Conservation (phyloP, 92 coral and sea anemone species). For the Epizoanthus fatuus region DNA sequence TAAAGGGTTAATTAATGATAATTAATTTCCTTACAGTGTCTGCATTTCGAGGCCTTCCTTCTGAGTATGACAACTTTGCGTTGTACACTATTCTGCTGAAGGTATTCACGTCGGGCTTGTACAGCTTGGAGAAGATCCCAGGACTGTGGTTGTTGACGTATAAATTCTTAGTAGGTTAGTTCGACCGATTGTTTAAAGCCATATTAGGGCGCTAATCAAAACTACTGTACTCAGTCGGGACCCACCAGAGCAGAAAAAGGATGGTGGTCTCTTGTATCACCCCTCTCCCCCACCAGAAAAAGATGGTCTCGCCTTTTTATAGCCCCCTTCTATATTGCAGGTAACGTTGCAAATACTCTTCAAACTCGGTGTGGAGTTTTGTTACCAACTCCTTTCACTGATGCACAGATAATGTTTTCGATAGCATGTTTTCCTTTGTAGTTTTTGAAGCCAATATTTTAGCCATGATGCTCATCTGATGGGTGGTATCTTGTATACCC, state of each 20-base stretch:
- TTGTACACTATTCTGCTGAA: constrained; percentile 83
- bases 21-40: constrained; percentile 57
- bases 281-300: too few species aligned
- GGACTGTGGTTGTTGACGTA: constrained; percentile 73
- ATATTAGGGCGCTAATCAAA: background rate
- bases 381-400: too few species aligned
- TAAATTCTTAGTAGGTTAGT: constrained; percentile 66
- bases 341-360: too few species aligned
- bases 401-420: too few species aligned
- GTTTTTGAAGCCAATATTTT: too few species aligned
- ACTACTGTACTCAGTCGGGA: background rate
- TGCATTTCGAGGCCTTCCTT: constrained; percentile 81
- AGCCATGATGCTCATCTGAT: too few species aligned
- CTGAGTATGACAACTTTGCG: constrained; percentile 83
- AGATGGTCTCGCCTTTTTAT: too few species aligned
- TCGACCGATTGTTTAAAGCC: too few species aligned
- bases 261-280: background rate
- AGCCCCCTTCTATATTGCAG: too few species aligned
- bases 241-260: background rate
- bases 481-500: too few species aligned
- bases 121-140: constrained; percentile 64
- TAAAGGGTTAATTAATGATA: background rate
- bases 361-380: too few species aligned
- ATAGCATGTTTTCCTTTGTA: too few species aligned
- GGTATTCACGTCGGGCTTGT: constrained; percentile 63